Conservation (phyloP, 2,797 vertebrate species). For the Gymnothorax reevesii region DNA sequence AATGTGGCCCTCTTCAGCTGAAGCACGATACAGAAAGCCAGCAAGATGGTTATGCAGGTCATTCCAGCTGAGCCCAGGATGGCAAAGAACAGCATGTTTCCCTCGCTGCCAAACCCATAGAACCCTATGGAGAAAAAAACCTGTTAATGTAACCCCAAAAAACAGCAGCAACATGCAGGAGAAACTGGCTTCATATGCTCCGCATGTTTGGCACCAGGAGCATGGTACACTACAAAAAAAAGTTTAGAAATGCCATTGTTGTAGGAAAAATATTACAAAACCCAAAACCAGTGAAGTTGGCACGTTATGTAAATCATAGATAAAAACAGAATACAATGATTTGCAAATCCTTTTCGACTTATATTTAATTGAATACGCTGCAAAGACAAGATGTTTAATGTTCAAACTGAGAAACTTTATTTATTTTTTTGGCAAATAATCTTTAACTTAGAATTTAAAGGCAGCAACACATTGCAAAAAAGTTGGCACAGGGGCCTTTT, state of each 20-base stretch:
- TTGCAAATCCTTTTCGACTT: too few species aligned
- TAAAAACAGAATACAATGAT: too few species aligned
- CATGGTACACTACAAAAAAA: background rate
- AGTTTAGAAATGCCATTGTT: background rate
- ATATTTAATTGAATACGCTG: too few species aligned
- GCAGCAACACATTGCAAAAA: too few species aligned
- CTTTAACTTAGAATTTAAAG: too few species aligned
- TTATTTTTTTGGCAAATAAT: too few species aligned
- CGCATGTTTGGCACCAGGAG: background rate
- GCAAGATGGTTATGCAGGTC: constrained; percentile 84
- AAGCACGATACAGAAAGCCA: constrained; percentile 84
- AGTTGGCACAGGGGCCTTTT: too few species aligned
- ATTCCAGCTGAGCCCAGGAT: constrained; percentile 85
- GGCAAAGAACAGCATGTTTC: constrained; percentile 82
- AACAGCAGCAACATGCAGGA: background rate
- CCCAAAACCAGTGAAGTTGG: too few species aligned
- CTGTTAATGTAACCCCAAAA: background rate
- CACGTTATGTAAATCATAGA: too few species aligned
- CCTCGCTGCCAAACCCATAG: constrained; percentile 64
- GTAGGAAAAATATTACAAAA: background rate
- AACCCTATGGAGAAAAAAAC: constrained; percentile 57
- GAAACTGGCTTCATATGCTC: background rate
- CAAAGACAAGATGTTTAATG: too few species aligned
- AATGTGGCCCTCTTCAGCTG: constrained; percentile 81
- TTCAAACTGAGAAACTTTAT: too few species aligned